Percentiles rank a stretch among this genome's conserved stretches.
phyloP scores from a whole-genome alignment of 2,113 vertebrate species.

The Rhinolophus sinicus region DNA sequence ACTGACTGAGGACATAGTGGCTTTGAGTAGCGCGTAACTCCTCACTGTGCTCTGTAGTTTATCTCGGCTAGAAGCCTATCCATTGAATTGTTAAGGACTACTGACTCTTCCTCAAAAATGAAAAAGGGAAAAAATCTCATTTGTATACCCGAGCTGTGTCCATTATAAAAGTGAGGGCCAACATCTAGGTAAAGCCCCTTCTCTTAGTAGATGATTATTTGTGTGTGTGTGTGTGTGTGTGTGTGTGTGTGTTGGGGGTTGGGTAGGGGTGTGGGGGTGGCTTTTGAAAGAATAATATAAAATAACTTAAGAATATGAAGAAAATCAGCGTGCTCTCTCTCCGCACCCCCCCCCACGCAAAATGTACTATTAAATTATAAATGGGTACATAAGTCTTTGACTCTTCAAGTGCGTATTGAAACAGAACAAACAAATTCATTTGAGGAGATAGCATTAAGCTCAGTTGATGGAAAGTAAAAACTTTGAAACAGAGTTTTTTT shows the following conservation, averaged over 20 bases:
- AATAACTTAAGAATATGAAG: conserved; percentile 32
- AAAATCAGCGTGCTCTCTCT: conserved; percentile 31
- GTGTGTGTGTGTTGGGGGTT: background rate
- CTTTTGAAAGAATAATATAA: conserved; percentile 4
- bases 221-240: background rate
- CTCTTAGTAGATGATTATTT: background rate
- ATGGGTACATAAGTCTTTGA: conserved; percentile 23
- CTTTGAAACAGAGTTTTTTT: conserved; percentile 3
- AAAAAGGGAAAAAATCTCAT: background rate
- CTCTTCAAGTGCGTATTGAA: conserved; percentile 30
- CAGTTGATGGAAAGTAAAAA: background rate
- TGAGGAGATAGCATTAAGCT: conserved; percentile 3
- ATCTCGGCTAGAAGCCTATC: background rate
- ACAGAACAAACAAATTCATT: background rate
- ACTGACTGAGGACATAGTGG: background rate
- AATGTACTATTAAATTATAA: conserved; percentile 31
- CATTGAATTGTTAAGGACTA: background rate
- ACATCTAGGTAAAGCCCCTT: background rate
- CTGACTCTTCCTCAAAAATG: background rate
- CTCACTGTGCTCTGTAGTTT: background rate
- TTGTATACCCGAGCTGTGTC: background rate
- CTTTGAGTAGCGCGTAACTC: background rate
- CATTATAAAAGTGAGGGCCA: background rate
- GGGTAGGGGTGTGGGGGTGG: background rate
- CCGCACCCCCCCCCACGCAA: background rate